Percentiles rank a stretch among this genome's conserved stretches.
phyloP scores from a whole-genome alignment of 1,140 invertebrate genomes.

The Musca domestica region DNA sequence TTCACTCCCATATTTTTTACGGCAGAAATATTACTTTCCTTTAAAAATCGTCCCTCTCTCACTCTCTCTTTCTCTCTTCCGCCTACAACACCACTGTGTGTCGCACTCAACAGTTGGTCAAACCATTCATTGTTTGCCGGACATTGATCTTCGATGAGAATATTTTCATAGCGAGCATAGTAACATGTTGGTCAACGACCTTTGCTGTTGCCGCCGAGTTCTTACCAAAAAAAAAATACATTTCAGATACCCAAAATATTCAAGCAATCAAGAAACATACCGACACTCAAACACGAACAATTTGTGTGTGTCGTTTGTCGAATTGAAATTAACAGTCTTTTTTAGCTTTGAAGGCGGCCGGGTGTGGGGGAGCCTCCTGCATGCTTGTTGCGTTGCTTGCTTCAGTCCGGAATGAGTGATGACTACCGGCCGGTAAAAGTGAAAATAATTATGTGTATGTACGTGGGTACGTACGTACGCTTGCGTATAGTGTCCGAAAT shows the following conservation, averaged over 20 bases:
- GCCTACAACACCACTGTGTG: too few relatives aligned
- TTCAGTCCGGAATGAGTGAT: neutral
- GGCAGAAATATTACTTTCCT: too few relatives aligned
- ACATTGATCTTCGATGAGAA: too few relatives aligned
- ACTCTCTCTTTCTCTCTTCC: too few relatives aligned
- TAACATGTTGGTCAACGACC: slow-evolving; percentile 10
- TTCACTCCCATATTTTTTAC: too few relatives aligned
- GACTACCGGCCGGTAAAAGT: slow-evolving; percentile 29
- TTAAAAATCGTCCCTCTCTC: too few relatives aligned
- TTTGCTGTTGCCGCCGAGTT: slow-evolving; percentile 12
- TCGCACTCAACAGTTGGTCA: too few relatives aligned
- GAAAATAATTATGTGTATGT: slow-evolving; percentile 14
- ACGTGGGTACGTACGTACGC: too few relatives aligned
- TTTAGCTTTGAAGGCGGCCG: neutral
- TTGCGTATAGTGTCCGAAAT: too few relatives aligned
- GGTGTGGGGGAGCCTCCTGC: neutral
- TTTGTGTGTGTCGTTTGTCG: neutral
- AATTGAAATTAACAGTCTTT: neutral
- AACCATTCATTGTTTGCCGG: too few relatives aligned
- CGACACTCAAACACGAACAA: neutral
- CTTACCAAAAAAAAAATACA: slow-evolving; percentile 11
- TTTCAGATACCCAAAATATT: neutral
- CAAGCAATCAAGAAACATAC: neutral
- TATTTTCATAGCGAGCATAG: too few relatives aligned
- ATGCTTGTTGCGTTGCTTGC: neutral